These are phyloP conservation scores for Pteropus alecto DNA, from an alignment of 2,113 vertebrate genomes.

Conservation along the genomic window DNA sequence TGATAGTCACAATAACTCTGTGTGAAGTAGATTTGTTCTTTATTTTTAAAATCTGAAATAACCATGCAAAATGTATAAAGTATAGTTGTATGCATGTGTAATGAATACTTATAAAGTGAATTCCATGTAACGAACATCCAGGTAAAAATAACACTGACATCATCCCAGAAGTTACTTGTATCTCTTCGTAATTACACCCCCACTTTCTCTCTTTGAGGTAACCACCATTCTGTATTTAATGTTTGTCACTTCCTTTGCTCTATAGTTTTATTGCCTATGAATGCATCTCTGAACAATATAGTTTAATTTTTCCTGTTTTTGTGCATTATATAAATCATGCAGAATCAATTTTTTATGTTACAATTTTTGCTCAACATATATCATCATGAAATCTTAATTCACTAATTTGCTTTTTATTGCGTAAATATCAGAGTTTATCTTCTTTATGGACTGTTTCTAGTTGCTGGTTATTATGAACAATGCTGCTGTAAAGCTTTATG, in stretches of 20 bases:
- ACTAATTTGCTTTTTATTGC: constrained; percentile 18
- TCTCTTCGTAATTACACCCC: neutral
- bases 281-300: neutral
- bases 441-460: neutral
- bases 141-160: neutral
- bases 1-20: neutral
- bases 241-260: neutral
- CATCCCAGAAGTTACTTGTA: neutral
- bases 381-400: constrained; percentile 11
- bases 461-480: constrained; percentile 12
- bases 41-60: constrained; percentile 34
- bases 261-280: constrained; percentile 9
- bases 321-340: neutral
- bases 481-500: neutral
- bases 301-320: constrained; percentile 2
- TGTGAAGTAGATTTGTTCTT: neutral
- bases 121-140: neutral
- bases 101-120: constrained; percentile 11
- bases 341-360: constrained; percentile 31
- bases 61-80: neutral
- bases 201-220: neutral
- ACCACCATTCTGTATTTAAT: neutral
- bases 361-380: constrained; percentile 2
- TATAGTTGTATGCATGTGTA: neutral
- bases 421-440: neutral